Conservation (phyloP, 2,113 vertebrate species). For the Agapornis roseicollis region DNA sequence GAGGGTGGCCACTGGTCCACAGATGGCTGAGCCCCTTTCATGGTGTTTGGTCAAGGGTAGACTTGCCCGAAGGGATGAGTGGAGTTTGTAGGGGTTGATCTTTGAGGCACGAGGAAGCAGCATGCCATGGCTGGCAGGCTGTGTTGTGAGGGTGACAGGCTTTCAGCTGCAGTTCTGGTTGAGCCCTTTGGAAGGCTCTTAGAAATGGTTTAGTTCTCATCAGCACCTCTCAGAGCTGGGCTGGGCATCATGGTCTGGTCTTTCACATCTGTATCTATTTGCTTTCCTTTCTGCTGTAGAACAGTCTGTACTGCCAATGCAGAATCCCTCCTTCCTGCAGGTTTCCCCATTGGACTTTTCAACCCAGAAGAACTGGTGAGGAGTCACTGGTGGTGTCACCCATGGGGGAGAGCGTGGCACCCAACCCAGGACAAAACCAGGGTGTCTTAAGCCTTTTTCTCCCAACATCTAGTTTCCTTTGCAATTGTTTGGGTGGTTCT, state of each 20-base stretch:
- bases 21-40: background rate
- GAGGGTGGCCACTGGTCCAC: background rate
- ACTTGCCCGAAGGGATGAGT: background rate
- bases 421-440: background rate
- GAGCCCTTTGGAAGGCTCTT: background rate
- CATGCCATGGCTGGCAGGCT: background rate
- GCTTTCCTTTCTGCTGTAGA: background rate
- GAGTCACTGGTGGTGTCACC: accelerated
- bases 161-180: background rate
- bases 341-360: background rate
- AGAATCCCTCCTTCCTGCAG: background rate
- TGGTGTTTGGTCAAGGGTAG: background rate
- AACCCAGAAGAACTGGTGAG: accelerated
- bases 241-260: accelerated
- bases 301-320: accelerated
- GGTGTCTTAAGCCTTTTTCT: background rate
- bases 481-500: background rate
- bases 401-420: background rate
- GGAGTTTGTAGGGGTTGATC: background rate
- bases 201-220: accelerated
- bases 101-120: background rate
- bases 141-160: accelerated
- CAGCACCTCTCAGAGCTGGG: background rate
- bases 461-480: background rate
- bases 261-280: background rate